Base-by-base conservation (phyloP, 2,113 vertebrate genomes). In the Pachypanchax playfairii region DNA sequence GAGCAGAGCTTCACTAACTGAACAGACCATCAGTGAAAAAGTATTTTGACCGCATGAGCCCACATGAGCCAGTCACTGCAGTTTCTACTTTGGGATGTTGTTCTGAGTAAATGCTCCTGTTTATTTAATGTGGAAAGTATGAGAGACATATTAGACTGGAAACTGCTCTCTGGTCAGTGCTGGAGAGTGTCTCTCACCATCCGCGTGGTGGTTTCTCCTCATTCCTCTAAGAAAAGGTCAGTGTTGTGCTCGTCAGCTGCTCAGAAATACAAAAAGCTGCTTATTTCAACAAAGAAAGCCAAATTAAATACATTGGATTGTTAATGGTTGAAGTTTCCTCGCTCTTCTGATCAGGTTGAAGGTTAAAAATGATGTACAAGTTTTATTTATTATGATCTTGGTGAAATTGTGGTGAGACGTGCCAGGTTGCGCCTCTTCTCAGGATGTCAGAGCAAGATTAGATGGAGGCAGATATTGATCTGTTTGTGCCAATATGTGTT, bases 121-220 rank as follows among this genome's bases (percentile, higher is more conserved):
- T 65, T 62, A 63, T 65, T 66, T 73, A 71, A 81, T 74, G 63
- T 75, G 85, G 80, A 86, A 85, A 79, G 51, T 73, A 70, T 71
- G 76, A 84, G 53, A 43, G 58, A 35, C 35, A 46, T 49, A 50
- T 42, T 55, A 29, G 41, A 29, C 56, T 85, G 79, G 82, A 86
- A 86, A 84, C 36, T 61, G 46, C 55, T 53, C 43, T 79, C 77
- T 73, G 73, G 77, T 70, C 65, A 52, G 44, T 33, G 9, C 56
- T 26, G 72, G 73, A 80, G 43, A 72, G 63, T 33, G 79, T 88
- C 64, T 78, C 49, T 42, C 21, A 65, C 48, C 58, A 53, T 64
- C 60, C 13, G 60, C 20, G 12, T 59, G 43, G n/a, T 21, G 77
- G 73, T 82, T 84, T 80, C 75, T 79, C 42, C 58, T 57, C 24